A percentile compares a stretch with the other conserved stretches of the same genome.
phyloP scores from a whole-genome alignment of 2,113 vertebrate genomes.

The Ciconia maguari region DNA sequence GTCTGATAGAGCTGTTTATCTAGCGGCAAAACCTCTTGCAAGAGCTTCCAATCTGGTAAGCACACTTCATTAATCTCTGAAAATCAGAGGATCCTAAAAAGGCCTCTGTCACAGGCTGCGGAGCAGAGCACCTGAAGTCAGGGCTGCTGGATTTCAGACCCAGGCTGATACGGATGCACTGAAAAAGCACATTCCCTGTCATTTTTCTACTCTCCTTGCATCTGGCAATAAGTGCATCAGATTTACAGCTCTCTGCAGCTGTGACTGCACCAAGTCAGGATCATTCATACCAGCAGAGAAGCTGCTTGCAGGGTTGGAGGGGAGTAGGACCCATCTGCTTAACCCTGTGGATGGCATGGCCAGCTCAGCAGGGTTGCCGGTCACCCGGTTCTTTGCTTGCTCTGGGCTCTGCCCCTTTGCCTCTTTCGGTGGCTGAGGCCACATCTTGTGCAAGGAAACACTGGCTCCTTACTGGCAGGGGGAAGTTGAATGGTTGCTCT shows the following conservation, averaged over 20 bases:
- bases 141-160: neutral
- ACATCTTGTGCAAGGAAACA: conserved; percentile 32
- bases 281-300: neutral
- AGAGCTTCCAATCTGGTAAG: neutral
- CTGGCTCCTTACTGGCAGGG: neutral
- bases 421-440: neutral
- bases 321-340: neutral
- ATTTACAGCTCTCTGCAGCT: neutral
- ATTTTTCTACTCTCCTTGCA: neutral
- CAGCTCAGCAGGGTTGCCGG: neutral
- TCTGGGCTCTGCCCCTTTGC: conserved; percentile 27
- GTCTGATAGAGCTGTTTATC: neutral
- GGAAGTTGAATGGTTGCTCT: conserved; percentile 29
- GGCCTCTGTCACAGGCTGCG: neutral
- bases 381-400: neutral
- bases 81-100: neutral
- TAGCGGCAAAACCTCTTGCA: neutral
- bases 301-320: neutral
- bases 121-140: neutral
- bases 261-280: neutral
- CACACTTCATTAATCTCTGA: neutral
- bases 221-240: neutral
- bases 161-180: neutral
- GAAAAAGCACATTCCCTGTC: neutral
- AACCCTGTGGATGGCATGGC: neutral